Evolutionary conservation across 2,888 invertebrate species (phyloP).

Genomic region (Auanema sp.): DNA sequence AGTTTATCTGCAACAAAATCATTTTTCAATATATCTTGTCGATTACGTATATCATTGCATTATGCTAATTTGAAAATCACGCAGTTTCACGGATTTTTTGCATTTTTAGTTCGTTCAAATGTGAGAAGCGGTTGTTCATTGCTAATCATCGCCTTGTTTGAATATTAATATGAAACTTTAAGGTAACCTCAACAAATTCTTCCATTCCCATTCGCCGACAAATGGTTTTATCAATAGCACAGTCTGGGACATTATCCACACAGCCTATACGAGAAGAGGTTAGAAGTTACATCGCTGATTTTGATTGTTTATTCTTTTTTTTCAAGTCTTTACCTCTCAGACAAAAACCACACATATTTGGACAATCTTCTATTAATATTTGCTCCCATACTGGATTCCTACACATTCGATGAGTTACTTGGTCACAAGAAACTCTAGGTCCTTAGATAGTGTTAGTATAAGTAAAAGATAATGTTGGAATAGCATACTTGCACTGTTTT

Average conservation of each 20-base stretch:
- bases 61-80: no score
- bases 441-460: not conserved
- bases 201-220: conserved; percentile 16
- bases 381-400: conserved; percentile 18
- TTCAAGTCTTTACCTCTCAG: conserved; percentile 3
- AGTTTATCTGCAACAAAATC: conserved; percentile 10
- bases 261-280: not conserved
- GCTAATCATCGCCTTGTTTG: no score
- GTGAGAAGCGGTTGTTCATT: no score
- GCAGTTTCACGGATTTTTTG: no score
- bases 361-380: conserved; percentile 16
- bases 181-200: conserved; percentile 7
- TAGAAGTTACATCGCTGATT: not conserved
- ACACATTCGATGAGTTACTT: conserved; percentile 20
- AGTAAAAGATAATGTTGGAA: not conserved
- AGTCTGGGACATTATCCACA: conserved; percentile 17
- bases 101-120: no score
- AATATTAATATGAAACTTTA: no score
- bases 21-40: not conserved
- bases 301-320: not conserved
- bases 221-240: conserved; percentile 17
- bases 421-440: conserved; percentile 14
- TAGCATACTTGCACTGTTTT: conserved; percentile 10
- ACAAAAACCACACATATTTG: conserved; percentile 21
- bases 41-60: no score